Percentiles rank a stretch among this genome's conserved stretches.
Conservation (phyloP, 2,113 vertebrate species). For the Tangachromis dhanisi region DNA sequence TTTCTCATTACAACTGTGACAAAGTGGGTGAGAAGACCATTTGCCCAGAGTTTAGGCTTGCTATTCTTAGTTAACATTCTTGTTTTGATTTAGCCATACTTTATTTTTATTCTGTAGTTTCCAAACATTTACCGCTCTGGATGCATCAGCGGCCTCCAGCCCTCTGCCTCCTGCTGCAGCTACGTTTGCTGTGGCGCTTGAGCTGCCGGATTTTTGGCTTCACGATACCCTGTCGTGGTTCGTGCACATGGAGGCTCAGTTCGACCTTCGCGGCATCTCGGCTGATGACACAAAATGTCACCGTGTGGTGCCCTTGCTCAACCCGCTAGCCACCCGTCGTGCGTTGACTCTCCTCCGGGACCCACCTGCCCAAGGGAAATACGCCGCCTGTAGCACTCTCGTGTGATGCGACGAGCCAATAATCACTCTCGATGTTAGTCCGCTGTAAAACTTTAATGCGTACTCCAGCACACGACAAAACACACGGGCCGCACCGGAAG, state of each 20-base stretch:
- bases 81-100: background rate
- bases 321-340: background rate
- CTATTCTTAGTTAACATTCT: background rate
- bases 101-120: background rate
- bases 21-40: background rate
- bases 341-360: background rate
- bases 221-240: background rate
- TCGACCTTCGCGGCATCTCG: background rate
- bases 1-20: background rate
- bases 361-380: background rate
- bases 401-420: no score
- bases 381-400: no score
- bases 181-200: background rate
- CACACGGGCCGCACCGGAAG: no score
- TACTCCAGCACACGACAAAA: no score
- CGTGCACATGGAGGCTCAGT: fast-evolving
- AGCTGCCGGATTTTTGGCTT: background rate
- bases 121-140: background rate
- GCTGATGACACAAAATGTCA: background rate
- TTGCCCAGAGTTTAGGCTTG: background rate
- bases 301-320: background rate
- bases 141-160: background rate
- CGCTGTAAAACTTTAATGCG: no score
- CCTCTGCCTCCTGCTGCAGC: background rate
- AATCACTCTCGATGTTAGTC: no score